These are phyloP conservation scores for Coregonus clupeaformis DNA, from an alignment of 2,113 vertebrate species.

Conservation along the genomic window DNA sequence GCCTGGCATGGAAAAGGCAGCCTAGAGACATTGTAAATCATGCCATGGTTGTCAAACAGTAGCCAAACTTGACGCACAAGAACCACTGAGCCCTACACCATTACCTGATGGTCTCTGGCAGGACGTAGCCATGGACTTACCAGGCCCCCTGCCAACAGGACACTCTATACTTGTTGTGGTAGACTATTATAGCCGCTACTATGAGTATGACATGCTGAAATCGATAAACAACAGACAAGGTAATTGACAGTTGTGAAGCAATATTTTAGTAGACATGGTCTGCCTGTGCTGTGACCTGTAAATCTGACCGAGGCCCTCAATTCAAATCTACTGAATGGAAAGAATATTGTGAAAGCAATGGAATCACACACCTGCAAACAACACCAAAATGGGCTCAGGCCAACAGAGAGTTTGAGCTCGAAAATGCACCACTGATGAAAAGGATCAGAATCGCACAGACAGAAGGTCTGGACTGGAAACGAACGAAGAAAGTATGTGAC, in stretches of 20 bases:
- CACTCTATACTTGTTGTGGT: constrained; percentile 28
- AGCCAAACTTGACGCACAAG: constrained; percentile 10
- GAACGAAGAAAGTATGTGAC: neutral
- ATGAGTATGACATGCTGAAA: constrained; percentile 30
- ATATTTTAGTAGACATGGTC: neutral
- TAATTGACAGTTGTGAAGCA: too few relatives aligned
- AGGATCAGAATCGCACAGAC: constrained; percentile 9
- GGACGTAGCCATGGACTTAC: constrained; percentile 24
- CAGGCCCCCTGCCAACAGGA: constrained; percentile 19
- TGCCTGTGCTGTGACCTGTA: neutral
- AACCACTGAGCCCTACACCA: constrained; percentile 12
- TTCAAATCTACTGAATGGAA: too few relatives aligned
- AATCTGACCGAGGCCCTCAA: too few relatives aligned
- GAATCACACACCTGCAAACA: constrained; percentile 14
- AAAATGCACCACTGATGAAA: constrained; percentile 32
- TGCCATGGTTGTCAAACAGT: constrained; percentile 26
- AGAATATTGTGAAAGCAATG: too few relatives aligned
- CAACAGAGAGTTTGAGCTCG: constrained; percentile 32
- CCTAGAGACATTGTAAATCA: constrained; percentile 12
- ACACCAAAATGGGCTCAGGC: constrained; percentile 35
- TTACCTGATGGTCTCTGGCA: constrained; percentile 14
- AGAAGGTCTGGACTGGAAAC: constrained; percentile 12
- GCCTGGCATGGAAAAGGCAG: constrained; percentile 14
- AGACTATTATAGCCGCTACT: constrained; percentile 34
- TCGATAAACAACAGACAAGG: constrained; percentile 6